Evolutionary conservation across 2,797 vertebrate species (phyloP), one percentile per base, ranked within the genome.

Genomic region (Arctocebus calabarensis): DNA sequence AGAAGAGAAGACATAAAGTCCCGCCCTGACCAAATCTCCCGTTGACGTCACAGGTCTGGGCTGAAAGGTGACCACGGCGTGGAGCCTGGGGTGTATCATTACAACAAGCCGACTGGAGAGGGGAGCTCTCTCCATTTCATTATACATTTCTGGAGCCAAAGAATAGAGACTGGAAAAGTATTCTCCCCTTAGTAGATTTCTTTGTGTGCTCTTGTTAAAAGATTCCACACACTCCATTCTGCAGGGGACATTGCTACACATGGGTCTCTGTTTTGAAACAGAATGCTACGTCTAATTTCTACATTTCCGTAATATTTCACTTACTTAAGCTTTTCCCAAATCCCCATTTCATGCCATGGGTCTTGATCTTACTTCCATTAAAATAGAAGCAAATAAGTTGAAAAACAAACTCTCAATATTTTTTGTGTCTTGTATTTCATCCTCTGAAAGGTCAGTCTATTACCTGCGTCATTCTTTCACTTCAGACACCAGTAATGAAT

Each of bases 281-380:
- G 43, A 52, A 66, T 7, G 22, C 59, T 92, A 27, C 12, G 9
- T 45, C 66, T 55, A 59, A 32, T 45, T 29, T 87, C 77, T 14
- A 10, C 10, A 59, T 85, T 91, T 94, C 52, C 29, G 59, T 81
- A 23, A 2, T 73, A 55, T 84, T 93, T 92, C 57, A 68, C 16
- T 48, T 75, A 12, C 40, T 88, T 77, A n/a, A 45, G 55, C n/a
- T 83, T 96, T 89, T 81, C 71, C 48, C n/a, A 82, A 86, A 62
- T 84, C 43, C 71, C 86, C 32, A 32, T 94, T 84, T 93, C 90
- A 64, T 16, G 32, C 19, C 37, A 84, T 13, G 83, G 40, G 7
- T n/a, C 91, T 93, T 89, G 82, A 94, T 43, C 48, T 96, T 57
- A 82, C 94, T 97, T 92, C 19, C n/a, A 66, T 14, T 52, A n/a